Conservation (phyloP, 2,888 invertebrate genomes). For the Seira ritae region DNA sequence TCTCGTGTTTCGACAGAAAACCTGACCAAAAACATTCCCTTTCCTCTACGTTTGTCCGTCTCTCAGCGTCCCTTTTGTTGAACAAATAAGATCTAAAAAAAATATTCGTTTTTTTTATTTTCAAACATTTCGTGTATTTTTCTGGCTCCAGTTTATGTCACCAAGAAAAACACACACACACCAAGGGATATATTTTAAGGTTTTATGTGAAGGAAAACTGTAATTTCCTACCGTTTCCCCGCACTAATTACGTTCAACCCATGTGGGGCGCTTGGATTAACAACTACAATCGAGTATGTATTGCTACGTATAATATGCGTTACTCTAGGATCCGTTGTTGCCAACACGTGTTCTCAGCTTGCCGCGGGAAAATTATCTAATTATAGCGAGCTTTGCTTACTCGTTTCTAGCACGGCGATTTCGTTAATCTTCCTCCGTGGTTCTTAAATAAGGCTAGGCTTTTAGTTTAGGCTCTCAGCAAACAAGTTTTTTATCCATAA, state of each 20-base stretch:
- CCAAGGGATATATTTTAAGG: too few relatives aligned
- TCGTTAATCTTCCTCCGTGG: too few relatives aligned
- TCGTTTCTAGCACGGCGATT: too few relatives aligned
- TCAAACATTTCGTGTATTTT: not conserved
- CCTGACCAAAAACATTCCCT: not conserved
- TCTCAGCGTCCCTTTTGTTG: not conserved
- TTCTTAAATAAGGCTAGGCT: too few relatives aligned
- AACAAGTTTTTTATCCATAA: not conserved
- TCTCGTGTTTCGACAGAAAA: slow-evolving; percentile 7
- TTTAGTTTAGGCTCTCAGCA: too few relatives aligned
- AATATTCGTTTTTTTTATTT: not conserved
- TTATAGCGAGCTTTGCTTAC: not conserved
- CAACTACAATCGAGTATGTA: too few relatives aligned
- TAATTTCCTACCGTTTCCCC: not conserved
- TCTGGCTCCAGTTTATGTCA: not conserved
- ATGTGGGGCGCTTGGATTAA: not conserved
- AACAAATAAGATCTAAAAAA: slow-evolving; percentile 16
- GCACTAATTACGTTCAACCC: not conserved
- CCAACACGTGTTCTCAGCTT: not conserved
- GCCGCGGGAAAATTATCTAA: not conserved
- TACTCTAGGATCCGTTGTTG: too few relatives aligned
- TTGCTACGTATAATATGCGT: too few relatives aligned
- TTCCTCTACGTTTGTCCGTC: not conserved
- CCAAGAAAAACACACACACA: slow-evolving; percentile 12
- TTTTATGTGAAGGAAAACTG: not conserved